Evolutionary conservation across 2,113 vertebrate genomes (phyloP), one percentile per base, ranked within the genome.

Genomic region (Melanocharis versteri): DNA sequence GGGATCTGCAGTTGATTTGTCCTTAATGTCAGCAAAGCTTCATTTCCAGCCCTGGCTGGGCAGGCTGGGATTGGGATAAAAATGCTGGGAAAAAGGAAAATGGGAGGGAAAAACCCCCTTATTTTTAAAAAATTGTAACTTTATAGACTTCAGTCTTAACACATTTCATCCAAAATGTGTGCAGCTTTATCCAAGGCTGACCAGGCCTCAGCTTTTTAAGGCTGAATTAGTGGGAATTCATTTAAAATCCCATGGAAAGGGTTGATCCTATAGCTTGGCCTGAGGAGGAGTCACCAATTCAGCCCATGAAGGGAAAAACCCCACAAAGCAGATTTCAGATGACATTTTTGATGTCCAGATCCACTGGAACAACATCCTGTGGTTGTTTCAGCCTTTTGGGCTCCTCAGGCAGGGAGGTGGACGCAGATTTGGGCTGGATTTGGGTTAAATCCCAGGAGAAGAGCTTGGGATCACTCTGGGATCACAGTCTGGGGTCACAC

Each of bases 41-140:
- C 53, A 6, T 26, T 83, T 45, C 80, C 75, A 73, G 56, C 44
- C 7, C n/a, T 31, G 72, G 2, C 70, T 30, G 69, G 54, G 23
- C 39, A 42, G 19, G 65, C n/a, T 65, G 77, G 42, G 28, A 19
- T n/a, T 33, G 17, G 82, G 53, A 4, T 28, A 24, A 14, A 37
- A 37, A 35, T 17, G 4, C 31, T 68, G 45, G 13, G 15, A 45
- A 71, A 88, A 75, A 54, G 44, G 27, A 39, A 78, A 75, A 21
- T 11, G 2, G 14, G 45, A 33, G 73, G 16, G 3, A 15, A 82
- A 61, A 0, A n/a, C n/a, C n/a, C 0, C 9, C 5, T 7, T 22
- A 24, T 51, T 82, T 51, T 21, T 21, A 4, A 57, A 28, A 5
- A 56, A 45, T 50, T 57, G 14, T 13, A 26, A 15, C 15, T 92